Evolutionary conservation across 2,113 vertebrate genomes (phyloP), one percentile per base, ranked within the genome.

Genomic region (Alosa alosa): DNA sequence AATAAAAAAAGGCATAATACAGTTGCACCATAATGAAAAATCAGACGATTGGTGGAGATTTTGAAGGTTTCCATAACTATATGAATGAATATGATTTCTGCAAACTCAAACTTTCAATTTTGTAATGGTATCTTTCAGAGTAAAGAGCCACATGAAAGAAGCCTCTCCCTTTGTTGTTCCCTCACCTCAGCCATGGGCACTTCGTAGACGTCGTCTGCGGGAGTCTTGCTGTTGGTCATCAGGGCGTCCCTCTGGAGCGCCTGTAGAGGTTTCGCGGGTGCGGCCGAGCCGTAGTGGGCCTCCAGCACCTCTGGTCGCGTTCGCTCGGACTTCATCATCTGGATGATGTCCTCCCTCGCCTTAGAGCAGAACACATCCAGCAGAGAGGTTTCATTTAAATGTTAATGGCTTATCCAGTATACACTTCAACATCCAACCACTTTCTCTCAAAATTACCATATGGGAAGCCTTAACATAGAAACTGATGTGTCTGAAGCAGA

Each of bases 331-430:
- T 95, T 96, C 94, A 99, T 90, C 95, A 99, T 95, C 83, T 96
- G 92, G 91, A 99, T 99, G 90, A 99, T 94, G 92, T 99, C 97
- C 83, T 99, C 98, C 86, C 98, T 95, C 88, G 98, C 98, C 98
- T 99, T 68, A 31, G 64, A 68, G 22, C 25, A 68, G 7, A 68
- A 0, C 64, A 68, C 52, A 57, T 57, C 52, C 15, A 57, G 5
- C 18, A 5, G 52, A 57, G 52, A 31, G 10, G 22, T 31, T 68
- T 68, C 64, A 68, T 31, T 60, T 60, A 4, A 60, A 20, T 22
- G n/a, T 9, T 68, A 31, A 68, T 31, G 6, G 31, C 64, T 25
- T 68, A 68, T 68, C 8, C 64, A 68, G 57, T 6, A 50, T 25
- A 31, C 7, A 60, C 64, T 68, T 31, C 2, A 1, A 44, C 41